Evolutionary conservation across 2,888 invertebrate genomes (phyloP).

Genomic region (Epistrophe grossulariae): DNA sequence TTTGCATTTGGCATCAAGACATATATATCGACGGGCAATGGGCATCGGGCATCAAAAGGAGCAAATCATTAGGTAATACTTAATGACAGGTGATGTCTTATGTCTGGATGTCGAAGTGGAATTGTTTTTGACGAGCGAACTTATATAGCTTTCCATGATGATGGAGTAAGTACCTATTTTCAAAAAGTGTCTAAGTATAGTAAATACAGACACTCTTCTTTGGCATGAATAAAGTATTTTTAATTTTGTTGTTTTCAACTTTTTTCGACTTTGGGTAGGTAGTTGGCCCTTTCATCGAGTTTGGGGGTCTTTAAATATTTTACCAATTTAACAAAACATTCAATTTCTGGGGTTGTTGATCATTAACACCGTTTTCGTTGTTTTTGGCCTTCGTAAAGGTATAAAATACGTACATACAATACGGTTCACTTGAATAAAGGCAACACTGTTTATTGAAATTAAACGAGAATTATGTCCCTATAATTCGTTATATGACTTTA

Average conservation of each 20-base stretch:
- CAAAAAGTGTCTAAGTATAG: constrained; percentile 9
- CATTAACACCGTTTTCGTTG: constrained; percentile 25
- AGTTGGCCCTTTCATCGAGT: constrained; percentile 68
- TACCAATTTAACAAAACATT: constrained; percentile 44
- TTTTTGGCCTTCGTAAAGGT: background rate
- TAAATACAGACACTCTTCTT: background rate
- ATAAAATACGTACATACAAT: too few species aligned
- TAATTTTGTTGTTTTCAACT: background rate
- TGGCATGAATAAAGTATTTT: constrained; percentile 18
- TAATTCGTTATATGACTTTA: too few species aligned
- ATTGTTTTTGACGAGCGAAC: constrained; percentile 23
- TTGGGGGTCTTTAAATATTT: constrained; percentile 36
- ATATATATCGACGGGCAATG: constrained; percentile 39
- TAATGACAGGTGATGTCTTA: constrained; percentile 73
- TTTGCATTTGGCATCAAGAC: constrained; percentile 48
- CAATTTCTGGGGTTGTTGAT: constrained; percentile 56
- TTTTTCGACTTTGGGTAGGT: constrained; percentile 31
- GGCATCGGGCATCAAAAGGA: constrained; percentile 46
- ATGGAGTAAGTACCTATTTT: constrained; percentile 13
- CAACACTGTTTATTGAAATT: too few species aligned
- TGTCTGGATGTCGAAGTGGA: constrained; percentile 51
- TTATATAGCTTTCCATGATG: constrained; percentile 1
- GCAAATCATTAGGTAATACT: constrained; percentile 72
- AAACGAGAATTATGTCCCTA: too few species aligned
- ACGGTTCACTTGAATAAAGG: too few species aligned